Percentiles rank a stretch among this genome's conserved stretches.
These are phyloP conservation scores for Drosophila pseudoobscura DNA, from an alignment of 1,140 invertebrate species.

Conservation along the genomic window DNA sequence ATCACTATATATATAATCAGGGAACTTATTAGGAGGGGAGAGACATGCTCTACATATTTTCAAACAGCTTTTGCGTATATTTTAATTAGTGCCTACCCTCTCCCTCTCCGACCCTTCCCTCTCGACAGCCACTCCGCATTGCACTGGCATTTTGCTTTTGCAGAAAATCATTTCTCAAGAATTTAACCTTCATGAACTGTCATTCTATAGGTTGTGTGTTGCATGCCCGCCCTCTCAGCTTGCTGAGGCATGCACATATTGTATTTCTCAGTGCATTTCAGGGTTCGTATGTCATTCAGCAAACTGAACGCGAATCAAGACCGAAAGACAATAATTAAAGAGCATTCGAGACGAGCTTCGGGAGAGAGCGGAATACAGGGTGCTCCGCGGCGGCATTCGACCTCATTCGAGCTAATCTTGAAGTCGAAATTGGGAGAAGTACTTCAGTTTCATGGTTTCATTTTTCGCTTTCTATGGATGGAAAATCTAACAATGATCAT, in stretches of 20 bases:
- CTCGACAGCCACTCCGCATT: neutral
- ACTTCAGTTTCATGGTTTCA: neutral
- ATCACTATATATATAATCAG: conserved; percentile 1
- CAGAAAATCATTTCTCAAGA: conserved; percentile 70
- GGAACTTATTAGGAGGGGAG: conserved; percentile 4
- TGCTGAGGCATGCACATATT: conserved; percentile 61
- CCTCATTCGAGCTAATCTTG: conserved; percentile 16
- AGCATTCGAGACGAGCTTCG: conserved; percentile 23
- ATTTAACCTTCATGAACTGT: conserved; percentile 78
- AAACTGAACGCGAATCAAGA: conserved; percentile 39
- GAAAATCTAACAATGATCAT: neutral
- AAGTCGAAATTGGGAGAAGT: neutral
- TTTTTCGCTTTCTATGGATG: too few relatives aligned
- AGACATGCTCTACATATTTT: conserved; percentile 62
- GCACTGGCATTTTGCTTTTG: conserved; percentile 18
- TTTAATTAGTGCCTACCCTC: conserved; percentile 56
- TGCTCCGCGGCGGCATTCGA: conserved; percentile 5
- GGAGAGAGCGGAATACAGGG: neutral
- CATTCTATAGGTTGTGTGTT: conserved; percentile 72
- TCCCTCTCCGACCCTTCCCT: too few relatives aligned
- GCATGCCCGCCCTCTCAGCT: conserved; percentile 29
- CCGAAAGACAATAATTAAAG: conserved; percentile 41
- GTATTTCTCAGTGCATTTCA: conserved; percentile 35
- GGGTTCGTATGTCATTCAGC: conserved; percentile 64
- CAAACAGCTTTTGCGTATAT: conserved; percentile 58